These are phyloP conservation scores for Dicycla oo DNA, from an alignment of 2,888 invertebrate genomes.

Conservation along the genomic window DNA sequence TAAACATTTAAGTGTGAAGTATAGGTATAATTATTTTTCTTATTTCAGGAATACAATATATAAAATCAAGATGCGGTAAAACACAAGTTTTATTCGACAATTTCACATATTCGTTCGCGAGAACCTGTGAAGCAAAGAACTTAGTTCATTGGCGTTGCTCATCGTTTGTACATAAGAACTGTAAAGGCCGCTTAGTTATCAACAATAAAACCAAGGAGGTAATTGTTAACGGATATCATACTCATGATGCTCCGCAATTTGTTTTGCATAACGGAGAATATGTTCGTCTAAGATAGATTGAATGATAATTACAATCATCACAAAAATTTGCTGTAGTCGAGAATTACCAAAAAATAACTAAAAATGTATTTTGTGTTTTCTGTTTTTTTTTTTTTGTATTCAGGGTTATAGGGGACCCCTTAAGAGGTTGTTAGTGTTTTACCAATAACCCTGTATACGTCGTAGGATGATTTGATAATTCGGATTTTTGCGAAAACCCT, in stretches of 20 bases:
- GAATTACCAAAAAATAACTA: not conserved
- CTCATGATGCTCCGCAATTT: slow-evolving; percentile 23
- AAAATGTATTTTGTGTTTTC: not conserved
- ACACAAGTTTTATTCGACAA: slow-evolving; percentile 3
- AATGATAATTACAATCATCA: not conserved
- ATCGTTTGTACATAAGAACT: slow-evolving; percentile 39
- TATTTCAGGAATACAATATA: slow-evolving; percentile 3
- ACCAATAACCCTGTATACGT: too few species aligned
- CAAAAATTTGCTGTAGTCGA: not conserved
- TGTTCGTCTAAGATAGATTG: slow-evolving; percentile 12
- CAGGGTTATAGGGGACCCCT: too few species aligned
- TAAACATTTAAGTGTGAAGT: too few species aligned
- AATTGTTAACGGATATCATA: slow-evolving; percentile 25
- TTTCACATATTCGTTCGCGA: slow-evolving; percentile 17
- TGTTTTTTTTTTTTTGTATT: too few species aligned
- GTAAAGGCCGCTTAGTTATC: slow-evolving; percentile 29
- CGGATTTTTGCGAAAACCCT: too few species aligned
- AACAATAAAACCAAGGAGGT: slow-evolving; percentile 2
- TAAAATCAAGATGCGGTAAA: slow-evolving; percentile 12
- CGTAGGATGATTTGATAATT: too few species aligned
- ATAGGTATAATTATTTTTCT: too few species aligned
- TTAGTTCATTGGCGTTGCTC: slow-evolving; percentile 51
- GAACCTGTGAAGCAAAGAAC: slow-evolving; percentile 1
- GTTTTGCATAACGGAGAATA: slow-evolving; percentile 14
- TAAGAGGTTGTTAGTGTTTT: too few species aligned